phyloP scores from a whole-genome alignment of 37 sponge, comb jelly and placozoan species.

The Aplysina aerophoba region DNA sequence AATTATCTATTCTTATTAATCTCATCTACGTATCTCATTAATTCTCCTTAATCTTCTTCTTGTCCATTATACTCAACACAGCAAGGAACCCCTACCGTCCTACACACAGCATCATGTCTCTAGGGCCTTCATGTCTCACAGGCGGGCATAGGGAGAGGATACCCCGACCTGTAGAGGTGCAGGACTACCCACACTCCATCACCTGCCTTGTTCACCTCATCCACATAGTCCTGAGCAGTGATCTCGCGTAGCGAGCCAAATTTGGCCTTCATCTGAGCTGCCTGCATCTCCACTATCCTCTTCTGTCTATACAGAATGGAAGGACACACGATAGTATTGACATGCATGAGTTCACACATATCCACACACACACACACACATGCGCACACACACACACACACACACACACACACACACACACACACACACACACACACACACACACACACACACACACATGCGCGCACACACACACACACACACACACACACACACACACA shows the following conservation, averaged over 20 bases:
- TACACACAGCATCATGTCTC: too few species aligned
- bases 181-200: conserved; percentile 95
- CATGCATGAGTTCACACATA: neutral
- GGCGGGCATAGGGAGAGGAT: conserved; percentile 38
- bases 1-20: too few species aligned
- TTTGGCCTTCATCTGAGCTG: conserved; percentile 62
- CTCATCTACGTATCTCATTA: too few species aligned
- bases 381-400: neutral
- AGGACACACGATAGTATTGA: neutral
- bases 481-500: too few species aligned
- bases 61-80: too few species aligned
- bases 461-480: too few species aligned
- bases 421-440: too few species aligned
- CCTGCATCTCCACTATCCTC: conserved; percentile 90
- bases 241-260: conserved; percentile 95
- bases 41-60: too few species aligned
- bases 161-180: conserved; percentile 94
- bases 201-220: conserved; percentile 99
- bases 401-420: conserved; percentile 9
- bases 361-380: neutral
- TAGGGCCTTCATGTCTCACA: neutral
- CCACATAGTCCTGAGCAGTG: conserved; percentile 89
- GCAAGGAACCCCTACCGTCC: too few species aligned
- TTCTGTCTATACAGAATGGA: conserved; percentile 58
- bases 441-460: too few species aligned